Conservation (phyloP, 37 sponge, comb jelly and placozoan species). For the Crambe crambe region DNA sequence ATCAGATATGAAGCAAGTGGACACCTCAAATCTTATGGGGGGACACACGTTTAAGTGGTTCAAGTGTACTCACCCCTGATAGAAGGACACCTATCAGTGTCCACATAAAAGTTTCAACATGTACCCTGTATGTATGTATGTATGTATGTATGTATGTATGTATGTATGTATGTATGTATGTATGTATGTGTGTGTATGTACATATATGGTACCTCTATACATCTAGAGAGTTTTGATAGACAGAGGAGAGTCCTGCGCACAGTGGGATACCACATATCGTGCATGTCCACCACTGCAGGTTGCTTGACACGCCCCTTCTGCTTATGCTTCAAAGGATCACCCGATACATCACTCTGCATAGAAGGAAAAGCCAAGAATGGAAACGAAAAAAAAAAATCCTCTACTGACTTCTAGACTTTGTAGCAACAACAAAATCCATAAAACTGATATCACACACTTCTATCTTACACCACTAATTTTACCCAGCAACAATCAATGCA, state of each 20-base stretch:
- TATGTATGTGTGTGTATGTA: too few species aligned
- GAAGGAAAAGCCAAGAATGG: too few species aligned
- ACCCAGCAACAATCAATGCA: not conserved
- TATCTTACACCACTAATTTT: too few species aligned
- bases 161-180: too few species aligned
- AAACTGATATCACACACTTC: too few species aligned
- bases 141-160: too few species aligned
- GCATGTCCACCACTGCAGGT: slow-evolving; percentile 83
- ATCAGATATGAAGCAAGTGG: not conserved
- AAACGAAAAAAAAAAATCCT: not conserved
- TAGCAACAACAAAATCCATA: too few species aligned
- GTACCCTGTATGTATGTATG: too few species aligned
- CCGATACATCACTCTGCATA: slow-evolving; percentile 49
- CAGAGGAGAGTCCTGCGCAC: slow-evolving; percentile 92
- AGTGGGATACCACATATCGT: slow-evolving; percentile 99
- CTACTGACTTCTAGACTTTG: too few species aligned
- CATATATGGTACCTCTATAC: slow-evolving; percentile 68
- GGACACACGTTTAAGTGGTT: too few species aligned
- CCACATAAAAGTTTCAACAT: not conserved
- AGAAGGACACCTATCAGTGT: not conserved
- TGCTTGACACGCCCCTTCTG: slow-evolving; percentile 6
- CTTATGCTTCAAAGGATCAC: not conserved
- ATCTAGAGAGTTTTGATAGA: slow-evolving; percentile 96
- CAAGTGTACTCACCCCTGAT: too few species aligned
- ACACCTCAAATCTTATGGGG: too few species aligned